A percentile compares a stretch with the other conserved stretches of the same genome.
Conservation (phyloP, 2,113 vertebrate genomes). For the Hiodon tergisus region DNA sequence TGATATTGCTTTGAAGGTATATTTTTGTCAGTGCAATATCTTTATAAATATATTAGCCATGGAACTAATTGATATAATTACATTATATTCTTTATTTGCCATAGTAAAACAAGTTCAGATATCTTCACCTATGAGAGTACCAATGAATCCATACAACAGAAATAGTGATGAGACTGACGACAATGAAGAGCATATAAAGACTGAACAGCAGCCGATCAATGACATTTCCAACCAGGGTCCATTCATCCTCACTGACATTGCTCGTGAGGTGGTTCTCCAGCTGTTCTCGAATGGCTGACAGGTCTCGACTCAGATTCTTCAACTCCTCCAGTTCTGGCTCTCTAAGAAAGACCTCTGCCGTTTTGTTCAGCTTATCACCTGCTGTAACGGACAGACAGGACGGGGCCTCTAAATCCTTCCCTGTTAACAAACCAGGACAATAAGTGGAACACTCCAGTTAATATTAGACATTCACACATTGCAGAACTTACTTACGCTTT, state of each 20-base stretch:
- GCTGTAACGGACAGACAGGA: neutral
- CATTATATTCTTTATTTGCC: no score
- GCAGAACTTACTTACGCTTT: no score
- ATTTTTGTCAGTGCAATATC: no score
- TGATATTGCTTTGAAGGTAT: no score
- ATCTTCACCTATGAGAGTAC: neutral
- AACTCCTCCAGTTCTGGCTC: constrained; percentile 4
- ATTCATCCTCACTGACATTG: neutral
- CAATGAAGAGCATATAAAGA: constrained; percentile 23
- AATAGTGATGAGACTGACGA: neutral
- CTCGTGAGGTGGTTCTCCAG: constrained; percentile 8
- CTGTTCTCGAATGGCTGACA: constrained; percentile 10
- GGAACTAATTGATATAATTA: no score
- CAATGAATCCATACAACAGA: neutral
- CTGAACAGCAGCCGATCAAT: constrained; percentile 25
- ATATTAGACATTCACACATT: no score
- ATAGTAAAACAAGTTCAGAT: no score
- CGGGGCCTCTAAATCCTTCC: neutral
- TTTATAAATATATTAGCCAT: no score
- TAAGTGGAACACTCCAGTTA: neutral
- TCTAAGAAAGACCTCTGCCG: neutral
- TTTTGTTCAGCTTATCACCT: neutral
- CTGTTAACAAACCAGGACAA: neutral
- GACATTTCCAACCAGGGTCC: constrained; percentile 18
- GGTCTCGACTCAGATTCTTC: constrained; percentile 14